Evolutionary conservation across 2,888 invertebrate species (phyloP), one percentile per base, ranked within the genome.

Genomic region (Rhamphomyia laevipes): DNA sequence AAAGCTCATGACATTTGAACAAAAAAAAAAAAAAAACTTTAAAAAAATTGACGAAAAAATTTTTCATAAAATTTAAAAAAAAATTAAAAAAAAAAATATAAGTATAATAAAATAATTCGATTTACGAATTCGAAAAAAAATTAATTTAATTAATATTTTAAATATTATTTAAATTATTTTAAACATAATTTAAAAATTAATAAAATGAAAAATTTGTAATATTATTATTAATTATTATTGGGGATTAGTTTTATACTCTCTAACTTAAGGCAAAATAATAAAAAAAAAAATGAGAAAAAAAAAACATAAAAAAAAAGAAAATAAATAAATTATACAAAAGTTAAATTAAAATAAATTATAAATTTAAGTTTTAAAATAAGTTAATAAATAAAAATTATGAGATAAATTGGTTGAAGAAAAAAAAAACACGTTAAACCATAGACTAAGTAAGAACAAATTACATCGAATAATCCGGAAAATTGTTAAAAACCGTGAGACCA

Each of bases 111-210:
- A 4, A 21, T 21, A 61, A 58, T 58, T 45, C 48, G 53, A 56
- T 53, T 53, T 51, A 52, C 47, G 46, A 30, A 52, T 50, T 10
- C 48, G 52, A 38, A 37, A 43, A 44, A 42, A 46, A 41, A 48
- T 47, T n/a, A n/a, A n/a, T n/a, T 23, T 45, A 46, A 31, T 46
- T 40, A 40, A 42, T 15, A 43, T 21, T 21, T 40, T n/a, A 11
- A 38, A 45, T 61, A 63, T 57, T 55, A 58, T 63, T 63, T 63
- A 62, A 63, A 63, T 61, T 57, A 57, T 56, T 63, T 63, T 61
- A 54, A 60, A 52, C 61, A 15, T 61, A 63, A 61, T 63, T 57
- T 55, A 55, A 62, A n/a, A n/a, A 63, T 62, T 63, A 60, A 62
- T 58, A 63, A 60, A 53, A 43, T 54, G 51, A 59, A 57, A 57